Percentiles rank a stretch among this genome's conserved stretches.
Evolutionary conservation across 2,888 invertebrate genomes (phyloP).

Genomic region (Trachelus tabidus): DNA sequence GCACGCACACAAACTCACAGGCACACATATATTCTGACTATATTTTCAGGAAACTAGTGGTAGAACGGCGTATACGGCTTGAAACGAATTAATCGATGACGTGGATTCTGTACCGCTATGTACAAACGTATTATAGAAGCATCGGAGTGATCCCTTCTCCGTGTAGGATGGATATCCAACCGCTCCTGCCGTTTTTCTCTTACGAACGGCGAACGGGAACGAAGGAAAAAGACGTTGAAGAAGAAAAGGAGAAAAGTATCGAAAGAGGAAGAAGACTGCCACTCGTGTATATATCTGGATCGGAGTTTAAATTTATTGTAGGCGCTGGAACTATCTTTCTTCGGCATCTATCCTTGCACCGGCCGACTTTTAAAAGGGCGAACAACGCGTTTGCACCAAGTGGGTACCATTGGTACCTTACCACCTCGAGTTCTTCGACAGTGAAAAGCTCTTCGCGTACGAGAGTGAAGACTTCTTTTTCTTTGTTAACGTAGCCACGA

Average conservation of each 20-base stretch:
- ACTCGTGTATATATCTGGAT: conserved; percentile 31
- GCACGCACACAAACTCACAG: neutral
- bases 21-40: neutral
- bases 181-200: neutral
- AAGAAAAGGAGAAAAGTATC: conserved; percentile 5
- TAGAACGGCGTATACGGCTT: neutral
- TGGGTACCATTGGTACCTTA: neutral
- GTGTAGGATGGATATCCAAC: neutral
- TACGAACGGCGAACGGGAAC: neutral
- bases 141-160: neutral
- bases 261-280: conserved; percentile 22
- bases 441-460: neutral
- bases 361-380: conserved; percentile 31
- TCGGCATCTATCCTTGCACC: conserved; percentile 34
- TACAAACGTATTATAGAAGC: neutral
- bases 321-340: conserved; percentile 28
- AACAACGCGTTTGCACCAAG: neutral
- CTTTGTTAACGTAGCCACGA: neutral
- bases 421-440: neutral
- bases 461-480: neutral
- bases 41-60: neutral
- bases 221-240: conserved; percentile 6
- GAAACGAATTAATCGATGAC: conserved; percentile 1
- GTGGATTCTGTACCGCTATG: conserved; percentile 1
- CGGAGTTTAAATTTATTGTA: conserved; percentile 34